Conservation (phyloP, 1,140 invertebrate genomes). For the Zaprionus kolodkinae region DNA sequence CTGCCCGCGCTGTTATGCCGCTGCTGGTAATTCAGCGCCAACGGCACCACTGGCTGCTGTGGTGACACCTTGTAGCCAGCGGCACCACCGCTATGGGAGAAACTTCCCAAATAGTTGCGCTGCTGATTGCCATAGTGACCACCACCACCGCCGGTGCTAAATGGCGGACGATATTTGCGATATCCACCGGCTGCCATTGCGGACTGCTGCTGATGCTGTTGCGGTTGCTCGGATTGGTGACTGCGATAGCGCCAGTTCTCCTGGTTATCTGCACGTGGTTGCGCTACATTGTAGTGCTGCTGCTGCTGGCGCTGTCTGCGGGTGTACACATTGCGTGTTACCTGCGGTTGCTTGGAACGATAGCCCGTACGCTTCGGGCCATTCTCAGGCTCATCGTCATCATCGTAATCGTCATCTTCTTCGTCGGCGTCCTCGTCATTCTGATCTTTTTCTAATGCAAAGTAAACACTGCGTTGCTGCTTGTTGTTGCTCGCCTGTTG, state of each 20-base stretch:
- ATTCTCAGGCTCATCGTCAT: conserved; percentile 47
- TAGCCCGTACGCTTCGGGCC: background rate
- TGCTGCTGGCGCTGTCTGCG: conserved; percentile 61
- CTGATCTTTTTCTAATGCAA: conserved; percentile 73
- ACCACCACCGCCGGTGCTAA: conserved; percentile 69
- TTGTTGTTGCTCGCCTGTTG: conserved; percentile 38
- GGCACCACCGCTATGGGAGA: conserved; percentile 68
- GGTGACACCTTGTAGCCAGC: conserved; percentile 62
- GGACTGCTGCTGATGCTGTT: conserved; percentile 27
- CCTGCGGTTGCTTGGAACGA: conserved; percentile 41
- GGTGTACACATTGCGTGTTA: conserved; percentile 60
- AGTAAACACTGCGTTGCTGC: conserved; percentile 68
- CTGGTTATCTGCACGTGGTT: conserved; percentile 28
- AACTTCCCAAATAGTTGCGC: conserved; percentile 78
- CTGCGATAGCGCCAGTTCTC: conserved; percentile 83
- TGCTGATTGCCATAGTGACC: conserved; percentile 75
- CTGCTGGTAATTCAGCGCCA: conserved; percentile 44
- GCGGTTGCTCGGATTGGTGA: conserved; percentile 67
- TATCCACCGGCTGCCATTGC: conserved; percentile 34
- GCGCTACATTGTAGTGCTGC: conserved; percentile 52
- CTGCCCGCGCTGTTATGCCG: conserved; percentile 51
- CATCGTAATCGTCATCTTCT: conserved; percentile 65
- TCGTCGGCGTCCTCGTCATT: conserved; percentile 75
- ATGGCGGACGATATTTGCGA: conserved; percentile 73
- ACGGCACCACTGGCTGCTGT: conserved; percentile 22